phyloP scores from a whole-genome alignment of 2,113 vertebrate genomes.

The Bombycilla garrulus region DNA sequence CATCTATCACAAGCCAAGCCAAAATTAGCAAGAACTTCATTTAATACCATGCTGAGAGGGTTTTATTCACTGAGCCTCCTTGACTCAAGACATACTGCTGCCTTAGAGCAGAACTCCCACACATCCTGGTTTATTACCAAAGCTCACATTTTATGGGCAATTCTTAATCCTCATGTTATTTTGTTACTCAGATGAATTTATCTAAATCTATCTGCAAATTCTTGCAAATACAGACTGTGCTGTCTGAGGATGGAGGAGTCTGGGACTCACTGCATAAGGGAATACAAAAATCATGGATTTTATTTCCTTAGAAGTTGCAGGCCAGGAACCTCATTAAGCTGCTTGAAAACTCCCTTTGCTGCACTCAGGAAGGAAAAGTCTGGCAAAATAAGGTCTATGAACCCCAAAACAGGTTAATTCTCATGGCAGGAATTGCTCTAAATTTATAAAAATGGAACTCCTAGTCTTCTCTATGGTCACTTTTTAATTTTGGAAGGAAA shows the following conservation, averaged over 20 bases:
- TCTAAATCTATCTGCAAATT: conserved; percentile 19
- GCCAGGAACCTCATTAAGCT: background rate
- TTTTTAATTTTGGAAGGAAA: background rate
- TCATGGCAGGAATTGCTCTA: background rate
- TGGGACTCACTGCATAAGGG: background rate
- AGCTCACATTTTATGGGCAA: conserved; percentile 42
- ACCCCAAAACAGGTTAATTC: background rate
- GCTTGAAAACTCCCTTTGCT: background rate
- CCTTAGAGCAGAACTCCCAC: conserved; percentile 31
- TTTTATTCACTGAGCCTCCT: conserved; percentile 21
- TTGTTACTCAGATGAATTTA: conserved; percentile 26
- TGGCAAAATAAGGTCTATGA: background rate
- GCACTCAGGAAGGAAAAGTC: background rate
- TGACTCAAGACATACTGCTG: conserved; percentile 3
- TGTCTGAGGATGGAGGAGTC: conserved; percentile 8
- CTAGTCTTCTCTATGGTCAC: background rate
- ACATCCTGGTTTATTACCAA: conserved; percentile 43
- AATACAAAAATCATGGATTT: background rate
- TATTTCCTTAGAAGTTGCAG: background rate
- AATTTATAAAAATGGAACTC: background rate
- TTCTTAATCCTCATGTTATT: conserved; percentile 34
- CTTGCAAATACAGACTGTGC: conserved; percentile 20
- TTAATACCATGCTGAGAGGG: conserved; percentile 2
- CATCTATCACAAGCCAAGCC: background rate
- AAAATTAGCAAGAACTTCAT: conserved; percentile 36